Evolutionary conservation across 2,888 invertebrate genomes (phyloP), one percentile per base, ranked within the genome.

Genomic region (Chrysolina oricalcia): DNA sequence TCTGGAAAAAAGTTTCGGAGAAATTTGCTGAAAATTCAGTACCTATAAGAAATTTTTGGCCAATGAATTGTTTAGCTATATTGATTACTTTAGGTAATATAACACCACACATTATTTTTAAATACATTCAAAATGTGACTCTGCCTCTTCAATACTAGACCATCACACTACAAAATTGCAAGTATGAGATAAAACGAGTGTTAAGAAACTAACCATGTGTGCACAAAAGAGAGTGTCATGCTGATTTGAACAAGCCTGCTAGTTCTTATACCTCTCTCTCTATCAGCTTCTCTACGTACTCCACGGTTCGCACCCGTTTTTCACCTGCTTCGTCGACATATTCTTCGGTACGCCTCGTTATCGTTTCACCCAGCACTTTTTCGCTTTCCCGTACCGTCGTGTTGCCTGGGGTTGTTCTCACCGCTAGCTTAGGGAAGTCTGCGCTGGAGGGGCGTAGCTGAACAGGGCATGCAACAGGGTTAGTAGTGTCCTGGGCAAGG

Each of bases 261-360:
- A 74, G 62, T 74, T 75, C 78, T 78, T 87, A 87, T 96, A 97
- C 97, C 97, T 97, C 97, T 92, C 95, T 96, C 91, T 97, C 97
- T 91, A 97, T 96, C 91, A 96, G 93, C 92, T 96, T 97, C 92
- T 97, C 97, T 90, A 96, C 95, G 92, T 96, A 96, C 92, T 97
- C 96, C 90, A 97, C 93, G 86, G 97, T 97, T 91, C 96, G 93
- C 88, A 97, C 94, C 91, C 94, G 94, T 89, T 93, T 93, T 89
- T 95, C 94, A 86, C 96, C 96, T 84, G 96, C 96, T 85, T 96
- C 96, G 90, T 96, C 96, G 86, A 95, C 89, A 90, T 94, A 96
- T 90, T 96, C 96, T 91, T 97, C 96, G 80, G 96, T 96, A 89
- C 95, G 94, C 78, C 92, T 90, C 84, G 95, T 95, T 85, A 96